phyloP scores from a whole-genome alignment of 2,113 vertebrate genomes.

The Phalacrocorax carbo region DNA sequence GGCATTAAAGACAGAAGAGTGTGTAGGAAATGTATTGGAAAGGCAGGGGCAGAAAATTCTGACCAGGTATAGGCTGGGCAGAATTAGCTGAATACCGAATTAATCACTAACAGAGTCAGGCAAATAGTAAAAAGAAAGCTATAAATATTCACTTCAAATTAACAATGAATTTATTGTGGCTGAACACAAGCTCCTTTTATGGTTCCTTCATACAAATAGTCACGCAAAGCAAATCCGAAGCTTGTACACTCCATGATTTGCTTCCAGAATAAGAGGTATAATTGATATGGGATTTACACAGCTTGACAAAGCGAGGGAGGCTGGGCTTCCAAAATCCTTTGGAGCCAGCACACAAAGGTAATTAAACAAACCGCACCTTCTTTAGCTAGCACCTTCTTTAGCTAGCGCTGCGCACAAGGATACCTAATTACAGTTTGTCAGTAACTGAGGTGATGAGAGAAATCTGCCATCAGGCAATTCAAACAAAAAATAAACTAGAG shows the following conservation, averaged over 20 bases:
- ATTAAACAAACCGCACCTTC: constrained; percentile 31
- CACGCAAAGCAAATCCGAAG: constrained; percentile 21
- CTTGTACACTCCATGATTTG: not conserved
- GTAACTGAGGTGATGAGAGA: not conserved
- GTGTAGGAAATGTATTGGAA: not conserved
- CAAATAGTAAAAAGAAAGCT: constrained; percentile 33
- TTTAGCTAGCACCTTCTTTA: constrained; percentile 17
- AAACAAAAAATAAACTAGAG: constrained; percentile 23
- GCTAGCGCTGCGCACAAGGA: not conserved
- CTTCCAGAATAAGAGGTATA: constrained; percentile 24
- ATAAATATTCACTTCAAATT: constrained; percentile 57
- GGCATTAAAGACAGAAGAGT: constrained; percentile 25
- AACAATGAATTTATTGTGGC: constrained; percentile 15
- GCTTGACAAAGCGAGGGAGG: constrained; percentile 4
- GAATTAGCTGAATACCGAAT: constrained; percentile 4
- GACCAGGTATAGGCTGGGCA: not conserved
- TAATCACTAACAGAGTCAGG: constrained; percentile 2
- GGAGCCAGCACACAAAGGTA: constrained; percentile 11
- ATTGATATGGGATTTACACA: constrained; percentile 26
- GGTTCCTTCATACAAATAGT: constrained; percentile 39
- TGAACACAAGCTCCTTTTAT: constrained; percentile 28
- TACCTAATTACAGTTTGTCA: constrained; percentile 28
- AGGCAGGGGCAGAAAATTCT: not conserved
- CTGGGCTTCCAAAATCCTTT: not conserved
- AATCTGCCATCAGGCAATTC: constrained; percentile 26